phyloP scores from a whole-genome alignment of 2,797 vertebrate genomes.

The Telmatherina bonti region DNA sequence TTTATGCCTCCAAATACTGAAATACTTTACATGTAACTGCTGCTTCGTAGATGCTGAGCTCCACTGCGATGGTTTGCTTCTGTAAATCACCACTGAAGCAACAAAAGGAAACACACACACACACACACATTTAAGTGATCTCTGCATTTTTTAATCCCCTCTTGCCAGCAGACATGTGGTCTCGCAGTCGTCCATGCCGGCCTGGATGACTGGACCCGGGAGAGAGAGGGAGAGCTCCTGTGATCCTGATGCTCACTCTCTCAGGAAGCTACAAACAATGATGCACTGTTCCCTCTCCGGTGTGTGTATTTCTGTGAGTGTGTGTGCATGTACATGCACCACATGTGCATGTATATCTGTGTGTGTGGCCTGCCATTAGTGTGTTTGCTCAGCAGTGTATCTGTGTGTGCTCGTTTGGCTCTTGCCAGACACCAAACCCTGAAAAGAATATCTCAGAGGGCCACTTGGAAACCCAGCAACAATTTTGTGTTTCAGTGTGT shows the following conservation, averaged over 20 bases:
- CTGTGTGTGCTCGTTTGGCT: conserved; percentile 36
- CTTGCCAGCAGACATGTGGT: conserved; percentile 30
- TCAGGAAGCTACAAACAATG: conserved; percentile 78
- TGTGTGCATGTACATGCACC: conserved; percentile 30
- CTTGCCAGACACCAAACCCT: conserved; percentile 65
- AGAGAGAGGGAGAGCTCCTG: conserved; percentile 52
- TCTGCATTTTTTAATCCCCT: neutral
- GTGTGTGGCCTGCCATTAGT: conserved; percentile 47
- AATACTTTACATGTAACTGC: conserved; percentile 16
- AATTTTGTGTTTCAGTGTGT: conserved; percentile 38
- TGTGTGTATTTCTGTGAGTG: conserved; percentile 18
- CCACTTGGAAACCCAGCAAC: conserved; percentile 62
- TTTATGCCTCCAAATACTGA: conserved; percentile 6
- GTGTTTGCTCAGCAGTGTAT: conserved; percentile 34
- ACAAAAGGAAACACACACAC: conserved; percentile 1
- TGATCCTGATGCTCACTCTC: conserved; percentile 67
- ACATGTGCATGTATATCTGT: conserved; percentile 13
- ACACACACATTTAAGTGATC: conserved; percentile 22
- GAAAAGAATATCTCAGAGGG: conserved; percentile 76
- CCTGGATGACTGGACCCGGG: conserved; percentile 42
- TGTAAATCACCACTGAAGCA: conserved; percentile 4
- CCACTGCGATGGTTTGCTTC: conserved; percentile 25
- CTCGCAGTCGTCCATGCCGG: conserved; percentile 22
- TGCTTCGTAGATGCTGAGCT: conserved; percentile 17
- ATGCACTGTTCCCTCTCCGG: conserved; percentile 69